Evolutionary conservation across 1,140 invertebrate species (phyloP).

Genomic region (Eupristina koningsbergeri): DNA sequence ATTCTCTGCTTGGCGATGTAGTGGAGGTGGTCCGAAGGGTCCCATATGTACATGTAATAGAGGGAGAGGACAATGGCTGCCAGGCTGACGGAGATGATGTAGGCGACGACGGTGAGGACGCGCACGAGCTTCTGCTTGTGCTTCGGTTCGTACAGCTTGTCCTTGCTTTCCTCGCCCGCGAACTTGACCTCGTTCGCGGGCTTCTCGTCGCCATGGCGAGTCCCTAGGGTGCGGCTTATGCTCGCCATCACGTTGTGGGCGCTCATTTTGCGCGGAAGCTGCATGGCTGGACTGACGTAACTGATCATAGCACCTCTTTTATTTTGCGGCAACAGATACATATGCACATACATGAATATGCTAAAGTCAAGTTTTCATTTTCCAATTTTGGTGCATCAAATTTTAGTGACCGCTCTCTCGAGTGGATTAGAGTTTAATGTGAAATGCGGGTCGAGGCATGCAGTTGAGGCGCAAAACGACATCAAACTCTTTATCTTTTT

Average conservation of each 20-base stretch:
- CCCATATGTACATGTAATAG: slow-evolving; percentile 97
- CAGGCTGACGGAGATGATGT: slow-evolving; percentile 94
- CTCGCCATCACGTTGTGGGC: slow-evolving; percentile 70
- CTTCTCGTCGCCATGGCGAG: slow-evolving; percentile 60
- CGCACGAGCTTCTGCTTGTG: slow-evolving; percentile 90
- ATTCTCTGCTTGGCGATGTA: slow-evolving; percentile 42
- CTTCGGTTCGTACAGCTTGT: slow-evolving; percentile 86
- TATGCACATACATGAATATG: background rate
- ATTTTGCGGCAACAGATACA: background rate
- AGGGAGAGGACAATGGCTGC: slow-evolving; percentile 95
- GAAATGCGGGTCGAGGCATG: no score
- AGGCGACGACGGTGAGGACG: slow-evolving; percentile 95
- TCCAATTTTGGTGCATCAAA: background rate
- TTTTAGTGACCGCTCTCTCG: no score
- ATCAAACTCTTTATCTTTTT: no score
- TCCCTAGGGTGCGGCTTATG: slow-evolving; percentile 66
- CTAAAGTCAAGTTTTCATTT: background rate
- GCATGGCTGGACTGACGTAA: slow-evolving; percentile 56
- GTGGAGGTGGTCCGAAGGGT: slow-evolving; percentile 77
- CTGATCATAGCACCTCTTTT: background rate
- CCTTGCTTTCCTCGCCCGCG: slow-evolving; percentile 85
- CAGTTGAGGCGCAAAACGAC: no score
- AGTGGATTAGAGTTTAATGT: no score
- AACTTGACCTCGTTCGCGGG: slow-evolving; percentile 77
- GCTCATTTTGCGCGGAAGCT: slow-evolving; percentile 70